These are phyloP conservation scores for Drosophila anomelani DNA, from an alignment of 2,888 invertebrate genomes.

Conservation along the genomic window DNA sequence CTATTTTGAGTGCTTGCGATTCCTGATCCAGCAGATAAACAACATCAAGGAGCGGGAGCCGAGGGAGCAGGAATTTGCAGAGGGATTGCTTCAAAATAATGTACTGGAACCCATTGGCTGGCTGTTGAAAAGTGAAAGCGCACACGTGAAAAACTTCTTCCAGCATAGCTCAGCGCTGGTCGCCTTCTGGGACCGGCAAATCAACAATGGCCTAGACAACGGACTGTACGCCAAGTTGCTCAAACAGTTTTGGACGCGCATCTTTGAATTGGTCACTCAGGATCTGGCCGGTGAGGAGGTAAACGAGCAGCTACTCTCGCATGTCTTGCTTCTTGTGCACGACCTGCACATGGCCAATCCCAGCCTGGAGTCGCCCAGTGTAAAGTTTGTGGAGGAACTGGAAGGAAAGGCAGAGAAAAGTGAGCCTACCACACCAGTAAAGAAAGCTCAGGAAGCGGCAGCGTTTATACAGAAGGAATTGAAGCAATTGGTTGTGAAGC, in stretches of 20 bases:
- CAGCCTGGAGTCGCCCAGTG: conserved; percentile 85
- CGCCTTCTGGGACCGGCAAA: conserved; percentile 86
- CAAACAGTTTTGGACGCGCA: conserved; percentile 79
- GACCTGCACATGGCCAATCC: conserved; percentile 79
- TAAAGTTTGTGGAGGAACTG: conserved; percentile 85
- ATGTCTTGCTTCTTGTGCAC: conserved; percentile 85
- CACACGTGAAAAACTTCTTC: conserved; percentile 84
- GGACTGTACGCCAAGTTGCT: conserved; percentile 72
- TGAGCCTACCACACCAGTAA: conserved; percentile 38
- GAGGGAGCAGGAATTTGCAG: conserved; percentile 52
- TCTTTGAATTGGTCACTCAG: conserved; percentile 68
- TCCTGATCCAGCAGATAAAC: conserved; percentile 86
- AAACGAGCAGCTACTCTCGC: conserved; percentile 77
- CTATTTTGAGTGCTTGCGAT: conserved; percentile 91
- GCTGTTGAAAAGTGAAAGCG: conserved; percentile 83
- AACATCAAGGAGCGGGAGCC: conserved; percentile 70
- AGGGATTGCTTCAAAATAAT: conserved; percentile 70
- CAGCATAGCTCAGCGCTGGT: conserved; percentile 85
- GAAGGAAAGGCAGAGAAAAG: conserved; percentile 60
- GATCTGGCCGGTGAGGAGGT: conserved; percentile 65
- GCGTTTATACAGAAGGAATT: conserved; percentile 78
- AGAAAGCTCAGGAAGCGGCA: conserved; percentile 53
- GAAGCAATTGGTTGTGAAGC: conserved; percentile 74
- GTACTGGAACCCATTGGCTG: conserved; percentile 85
- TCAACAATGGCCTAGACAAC: conserved; percentile 56